Conservation (phyloP, 2,888 invertebrate genomes). For the Chloromyia formosa region DNA sequence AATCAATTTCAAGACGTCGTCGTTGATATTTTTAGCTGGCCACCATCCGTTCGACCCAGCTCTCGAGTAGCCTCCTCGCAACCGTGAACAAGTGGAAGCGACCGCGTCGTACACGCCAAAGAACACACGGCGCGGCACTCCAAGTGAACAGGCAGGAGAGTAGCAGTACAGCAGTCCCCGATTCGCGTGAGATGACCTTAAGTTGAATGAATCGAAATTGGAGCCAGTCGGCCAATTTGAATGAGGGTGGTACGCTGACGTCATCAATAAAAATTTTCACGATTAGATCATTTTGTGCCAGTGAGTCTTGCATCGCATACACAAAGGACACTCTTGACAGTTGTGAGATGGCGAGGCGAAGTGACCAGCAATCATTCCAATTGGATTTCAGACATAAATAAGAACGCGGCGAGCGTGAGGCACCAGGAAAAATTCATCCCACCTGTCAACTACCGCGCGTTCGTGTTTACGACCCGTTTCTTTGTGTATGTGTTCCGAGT, state of each 20-base stretch:
- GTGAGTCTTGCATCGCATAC: not conserved
- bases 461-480: not conserved
- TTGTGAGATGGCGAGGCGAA: not conserved
- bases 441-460: conserved; percentile 28
- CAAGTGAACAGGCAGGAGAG: not conserved
- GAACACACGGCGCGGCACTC: conserved; percentile 22
- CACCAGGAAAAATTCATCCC: conserved; percentile 33
- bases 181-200: conserved; percentile 37
- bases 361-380: not conserved
- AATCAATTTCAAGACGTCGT: conserved; percentile 33
- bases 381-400: conserved; percentile 24
- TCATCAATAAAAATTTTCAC: conserved; percentile 33
- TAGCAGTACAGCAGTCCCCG: not conserved
- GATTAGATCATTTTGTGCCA: conserved; percentile 26
- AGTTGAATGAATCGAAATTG: conserved; percentile 30
- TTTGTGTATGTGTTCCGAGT: conserved; percentile 20
- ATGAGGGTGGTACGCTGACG: conserved; percentile 38
- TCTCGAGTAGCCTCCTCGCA: not conserved
- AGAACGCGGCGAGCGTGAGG: not conserved
- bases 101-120: not conserved
- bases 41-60: conserved; percentile 7
- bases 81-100: not conserved
- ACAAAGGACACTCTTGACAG: not conserved
- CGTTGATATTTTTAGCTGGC: conserved; percentile 35
- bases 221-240: conserved; percentile 30